phyloP scores from a whole-genome alignment of 2,113 vertebrate genomes.

The Chaetodon auriga region DNA sequence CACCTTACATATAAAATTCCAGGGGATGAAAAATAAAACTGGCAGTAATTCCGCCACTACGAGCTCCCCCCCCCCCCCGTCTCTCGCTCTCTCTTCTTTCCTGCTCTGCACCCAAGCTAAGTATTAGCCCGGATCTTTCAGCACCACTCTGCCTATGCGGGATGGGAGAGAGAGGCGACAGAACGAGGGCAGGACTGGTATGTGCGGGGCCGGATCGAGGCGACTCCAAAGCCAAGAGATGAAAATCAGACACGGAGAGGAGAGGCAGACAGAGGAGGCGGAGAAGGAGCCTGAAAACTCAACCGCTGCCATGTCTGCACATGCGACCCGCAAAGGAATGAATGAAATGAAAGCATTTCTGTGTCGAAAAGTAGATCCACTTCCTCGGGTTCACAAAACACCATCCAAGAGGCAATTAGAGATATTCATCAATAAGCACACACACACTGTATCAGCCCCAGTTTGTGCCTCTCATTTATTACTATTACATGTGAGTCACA shows the following conservation, averaged over 20 bases:
- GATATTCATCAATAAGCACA: background rate
- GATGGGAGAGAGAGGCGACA: constrained; percentile 68
- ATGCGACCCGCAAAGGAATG: background rate
- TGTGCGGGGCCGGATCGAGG: background rate
- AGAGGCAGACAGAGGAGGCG: background rate
- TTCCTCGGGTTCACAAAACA: background rate
- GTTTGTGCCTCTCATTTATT: background rate
- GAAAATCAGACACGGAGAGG: background rate
- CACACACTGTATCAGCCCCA: background rate
- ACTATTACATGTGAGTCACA: background rate
- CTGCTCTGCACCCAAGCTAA: constrained; percentile 36
- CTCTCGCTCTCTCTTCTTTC: constrained; percentile 22
- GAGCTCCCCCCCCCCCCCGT: background rate
- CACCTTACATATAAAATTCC: constrained; percentile 19
- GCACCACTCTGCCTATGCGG: constrained; percentile 52
- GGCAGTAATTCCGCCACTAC: constrained; percentile 30
- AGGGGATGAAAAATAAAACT: constrained; percentile 52
- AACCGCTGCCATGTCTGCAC: background rate
- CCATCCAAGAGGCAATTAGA: background rate
- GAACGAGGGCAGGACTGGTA: constrained; percentile 66
- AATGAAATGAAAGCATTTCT: background rate
- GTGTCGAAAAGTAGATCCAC: constrained; percentile 3
- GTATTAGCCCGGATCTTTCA: constrained; percentile 68
- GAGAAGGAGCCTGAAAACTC: background rate
- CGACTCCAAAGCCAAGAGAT: constrained; percentile 2